phyloP scores from a whole-genome alignment of 2,797 vertebrate species.

The Labeo calbasu region DNA sequence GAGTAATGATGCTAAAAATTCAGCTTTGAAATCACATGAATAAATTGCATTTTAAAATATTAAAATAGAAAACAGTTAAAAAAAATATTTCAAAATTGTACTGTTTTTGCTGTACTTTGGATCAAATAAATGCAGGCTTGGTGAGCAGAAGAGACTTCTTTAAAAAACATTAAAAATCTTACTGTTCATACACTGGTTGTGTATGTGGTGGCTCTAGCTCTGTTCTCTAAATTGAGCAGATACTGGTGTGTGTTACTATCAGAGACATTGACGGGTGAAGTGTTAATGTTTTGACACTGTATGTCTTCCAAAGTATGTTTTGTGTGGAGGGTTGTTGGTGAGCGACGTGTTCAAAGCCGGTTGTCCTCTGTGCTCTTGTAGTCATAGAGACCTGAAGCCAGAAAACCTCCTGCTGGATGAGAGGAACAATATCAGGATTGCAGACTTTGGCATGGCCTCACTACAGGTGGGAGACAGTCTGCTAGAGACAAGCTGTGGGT shows the following conservation, averaged over 20 bases:
- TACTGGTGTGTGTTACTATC: neutral
- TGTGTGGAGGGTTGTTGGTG: slow-evolving; percentile 22
- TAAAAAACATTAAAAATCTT: too few relatives aligned
- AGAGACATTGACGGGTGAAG: neutral
- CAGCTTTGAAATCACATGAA: too few relatives aligned
- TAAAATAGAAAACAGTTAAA: too few relatives aligned
- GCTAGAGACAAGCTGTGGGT: slow-evolving; percentile 93
- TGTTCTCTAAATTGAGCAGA: neutral
- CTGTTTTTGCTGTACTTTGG: too few relatives aligned
- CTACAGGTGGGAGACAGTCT: slow-evolving; percentile 94
- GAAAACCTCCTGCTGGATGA: slow-evolving; percentile 93
- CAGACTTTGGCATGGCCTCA: slow-evolving; percentile 94
- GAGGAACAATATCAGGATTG: slow-evolving; percentile 93
- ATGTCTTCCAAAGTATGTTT: slow-evolving; percentile 4
- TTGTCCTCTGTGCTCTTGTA: slow-evolving; percentile 61
- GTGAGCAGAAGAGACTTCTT: too few relatives aligned
- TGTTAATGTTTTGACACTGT: neutral
- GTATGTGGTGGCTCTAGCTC: neutral
- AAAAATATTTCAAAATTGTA: too few relatives aligned
- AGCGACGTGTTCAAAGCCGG: slow-evolving; percentile 7
- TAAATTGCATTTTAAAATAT: too few relatives aligned
- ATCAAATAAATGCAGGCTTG: too few relatives aligned
- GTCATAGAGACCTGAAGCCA: slow-evolving; percentile 93
- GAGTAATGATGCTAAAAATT: too few relatives aligned
- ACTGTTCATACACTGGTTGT: too few relatives aligned